Evolutionary conservation across 2,888 invertebrate species (phyloP), one percentile per base, ranked within the genome.

Genomic region (Pyrgus malvae): DNA sequence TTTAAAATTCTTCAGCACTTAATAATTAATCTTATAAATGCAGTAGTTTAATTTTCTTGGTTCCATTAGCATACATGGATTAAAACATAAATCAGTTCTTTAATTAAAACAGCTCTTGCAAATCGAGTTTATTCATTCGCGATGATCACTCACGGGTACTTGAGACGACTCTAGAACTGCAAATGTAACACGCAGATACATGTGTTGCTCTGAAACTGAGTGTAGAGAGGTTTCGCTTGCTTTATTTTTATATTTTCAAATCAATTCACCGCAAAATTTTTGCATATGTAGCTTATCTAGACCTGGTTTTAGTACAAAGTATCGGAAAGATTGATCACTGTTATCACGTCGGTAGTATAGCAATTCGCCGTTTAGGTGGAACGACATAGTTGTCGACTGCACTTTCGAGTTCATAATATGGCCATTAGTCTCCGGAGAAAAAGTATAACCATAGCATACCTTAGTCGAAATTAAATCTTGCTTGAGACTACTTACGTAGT

Each of bases 171-270:
- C n/a, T n/a, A 29, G 12, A 9, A 40, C 29, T 40, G 29, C 38
- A 38, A 38, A 38, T 38, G 38, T 27, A 11, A 29, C 19, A 49
- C 40, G 29, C 48, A 17, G 38, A 29, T 23, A 25, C 23, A 50
- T n/a, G 17, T 5, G 37, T 33, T 42, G 19, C 42, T n/a, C 44
- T 35, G 11, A 44, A 42, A 50, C 41, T 19, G 41, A 6, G 35
- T 5, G 27, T 48, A 1, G 41, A 42, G 33, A 37, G 27, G 37
- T 27, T 38, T 11, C n/a, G 19, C 38, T 12, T 25, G 33, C 25
- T 33, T 31, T 42, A 41, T 42, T 42, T 50, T 41, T 50, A 50
- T 50, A 42, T 50, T 50, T 50, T 33, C 50, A 33, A 50, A 42
- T 42, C 23, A 42, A 41, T 42, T 50, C 41, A 25, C 41, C 21